phyloP scores from a whole-genome alignment of 2,113 vertebrate genomes.

The Gorsachius goisagi region DNA sequence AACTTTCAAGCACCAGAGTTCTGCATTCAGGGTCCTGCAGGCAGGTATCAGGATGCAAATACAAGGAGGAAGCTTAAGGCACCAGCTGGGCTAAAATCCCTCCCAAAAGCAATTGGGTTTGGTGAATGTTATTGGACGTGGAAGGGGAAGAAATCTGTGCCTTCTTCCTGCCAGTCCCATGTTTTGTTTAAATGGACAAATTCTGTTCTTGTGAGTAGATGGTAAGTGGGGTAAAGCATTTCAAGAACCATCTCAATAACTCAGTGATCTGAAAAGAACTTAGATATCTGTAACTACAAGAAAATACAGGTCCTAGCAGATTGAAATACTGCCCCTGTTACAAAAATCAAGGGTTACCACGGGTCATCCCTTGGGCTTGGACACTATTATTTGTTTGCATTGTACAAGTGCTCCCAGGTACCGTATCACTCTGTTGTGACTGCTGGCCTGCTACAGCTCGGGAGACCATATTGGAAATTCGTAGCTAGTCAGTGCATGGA shows the following conservation, averaged over 20 bases:
- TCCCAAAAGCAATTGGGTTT: background rate
- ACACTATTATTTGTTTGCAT: background rate
- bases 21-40: background rate
- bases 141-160: background rate
- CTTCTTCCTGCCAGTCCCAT: background rate
- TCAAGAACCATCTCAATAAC: background rate
- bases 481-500: background rate
- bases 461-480: background rate
- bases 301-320: background rate
- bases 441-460: background rate
- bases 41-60: background rate
- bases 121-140: fast-evolving
- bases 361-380: background rate
- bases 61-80: background rate
- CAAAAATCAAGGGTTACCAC: background rate
- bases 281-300: background rate
- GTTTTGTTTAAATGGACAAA: background rate
- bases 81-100: background rate
- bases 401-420: background rate
- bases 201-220: background rate
- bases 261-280: background rate
- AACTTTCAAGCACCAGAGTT: background rate
- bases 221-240: background rate
- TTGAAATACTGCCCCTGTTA: background rate
- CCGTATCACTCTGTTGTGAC: fast-evolving